Conservation (phyloP, 2,113 vertebrate genomes). For the Xiphophorus hellerii region DNA sequence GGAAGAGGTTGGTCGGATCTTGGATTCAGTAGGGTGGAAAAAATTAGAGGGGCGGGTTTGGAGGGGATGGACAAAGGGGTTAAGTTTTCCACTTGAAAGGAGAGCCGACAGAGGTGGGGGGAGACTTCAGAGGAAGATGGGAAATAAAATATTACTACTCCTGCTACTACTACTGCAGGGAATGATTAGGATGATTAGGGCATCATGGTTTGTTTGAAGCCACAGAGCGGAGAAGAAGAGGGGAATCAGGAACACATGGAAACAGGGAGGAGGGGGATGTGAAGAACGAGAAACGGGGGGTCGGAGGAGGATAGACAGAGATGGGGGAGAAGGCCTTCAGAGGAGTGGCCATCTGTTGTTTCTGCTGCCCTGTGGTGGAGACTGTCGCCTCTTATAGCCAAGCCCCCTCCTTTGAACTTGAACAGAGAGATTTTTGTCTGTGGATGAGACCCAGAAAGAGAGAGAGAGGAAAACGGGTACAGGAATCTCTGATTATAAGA, state of each 20-base stretch:
- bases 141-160: slow-evolving; percentile 11
- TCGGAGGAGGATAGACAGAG: slow-evolving; percentile 48
- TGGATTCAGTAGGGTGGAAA: not conserved
- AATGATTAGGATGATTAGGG: slow-evolving; percentile 30
- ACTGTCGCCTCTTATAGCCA: slow-evolving; percentile 36
- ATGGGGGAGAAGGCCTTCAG: slow-evolving; percentile 63
- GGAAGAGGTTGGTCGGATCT: slow-evolving; percentile 8
- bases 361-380: slow-evolving; percentile 66
- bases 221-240: slow-evolving; percentile 41
- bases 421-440: slow-evolving; percentile 56
- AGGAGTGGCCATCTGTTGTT: slow-evolving; percentile 76
- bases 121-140: slow-evolving; percentile 2
- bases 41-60: slow-evolving; percentile 8
- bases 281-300: slow-evolving; percentile 52
- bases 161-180: slow-evolving; percentile 12
- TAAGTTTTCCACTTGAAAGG: slow-evolving; percentile 15
- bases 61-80: not conserved
- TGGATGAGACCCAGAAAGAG: slow-evolving; percentile 5
- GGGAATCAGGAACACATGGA: slow-evolving; percentile 47
- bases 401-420: slow-evolving; percentile 67
- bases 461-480: not conserved
- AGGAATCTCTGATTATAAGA: slow-evolving; percentile 13
- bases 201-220: slow-evolving; percentile 29
- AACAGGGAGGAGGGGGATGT: slow-evolving; percentile 50
- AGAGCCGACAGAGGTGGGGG: not conserved